Evolutionary conservation across 2,113 vertebrate genomes (phyloP).

Genomic region (Protobothrops mucrosquamatus): DNA sequence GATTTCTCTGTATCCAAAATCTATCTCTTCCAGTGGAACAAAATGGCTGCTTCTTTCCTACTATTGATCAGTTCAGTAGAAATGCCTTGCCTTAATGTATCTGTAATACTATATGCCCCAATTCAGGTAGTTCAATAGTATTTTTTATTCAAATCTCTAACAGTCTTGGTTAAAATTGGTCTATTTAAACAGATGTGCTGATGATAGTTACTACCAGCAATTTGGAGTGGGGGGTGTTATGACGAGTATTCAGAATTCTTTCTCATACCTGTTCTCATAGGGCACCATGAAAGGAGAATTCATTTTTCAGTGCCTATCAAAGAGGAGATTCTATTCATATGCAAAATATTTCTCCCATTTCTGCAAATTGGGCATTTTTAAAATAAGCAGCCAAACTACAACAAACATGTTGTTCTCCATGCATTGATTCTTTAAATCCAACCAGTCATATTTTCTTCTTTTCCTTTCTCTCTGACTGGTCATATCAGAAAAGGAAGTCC

Average conservation of each 20-base stretch:
- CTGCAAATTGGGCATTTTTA: slow-evolving; percentile 29
- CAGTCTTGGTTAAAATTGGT: slow-evolving; percentile 27
- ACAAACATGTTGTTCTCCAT: slow-evolving; percentile 56
- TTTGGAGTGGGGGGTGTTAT: slow-evolving; percentile 30
- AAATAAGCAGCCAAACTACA: slow-evolving; percentile 18
- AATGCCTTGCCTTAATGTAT: not conserved
- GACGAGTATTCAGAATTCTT: slow-evolving; percentile 32
- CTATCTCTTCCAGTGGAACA: not conserved
- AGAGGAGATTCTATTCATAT: slow-evolving; percentile 29
- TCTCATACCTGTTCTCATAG: slow-evolving; percentile 35
- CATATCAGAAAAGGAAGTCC: slow-evolving; percentile 82
- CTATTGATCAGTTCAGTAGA: not conserved
- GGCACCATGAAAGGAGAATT: slow-evolving; percentile 34
- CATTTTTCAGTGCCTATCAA: slow-evolving; percentile 14
- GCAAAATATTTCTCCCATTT: slow-evolving; percentile 35
- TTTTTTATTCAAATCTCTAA: slow-evolving; percentile 52
- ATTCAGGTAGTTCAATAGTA: slow-evolving; percentile 33
- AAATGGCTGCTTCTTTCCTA: not conserved
- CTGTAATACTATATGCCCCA: not conserved
- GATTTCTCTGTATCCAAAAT: not conserved
- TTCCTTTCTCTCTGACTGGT: slow-evolving; percentile 77
- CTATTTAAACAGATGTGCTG: not conserved
- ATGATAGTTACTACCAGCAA: slow-evolving; percentile 49
- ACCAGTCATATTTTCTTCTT: slow-evolving; percentile 69
- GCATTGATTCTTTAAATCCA: slow-evolving; percentile 63